Evolutionary conservation across 1,140 invertebrate genomes (phyloP).

Genomic region (Ceratosolen fusciceps): DNA sequence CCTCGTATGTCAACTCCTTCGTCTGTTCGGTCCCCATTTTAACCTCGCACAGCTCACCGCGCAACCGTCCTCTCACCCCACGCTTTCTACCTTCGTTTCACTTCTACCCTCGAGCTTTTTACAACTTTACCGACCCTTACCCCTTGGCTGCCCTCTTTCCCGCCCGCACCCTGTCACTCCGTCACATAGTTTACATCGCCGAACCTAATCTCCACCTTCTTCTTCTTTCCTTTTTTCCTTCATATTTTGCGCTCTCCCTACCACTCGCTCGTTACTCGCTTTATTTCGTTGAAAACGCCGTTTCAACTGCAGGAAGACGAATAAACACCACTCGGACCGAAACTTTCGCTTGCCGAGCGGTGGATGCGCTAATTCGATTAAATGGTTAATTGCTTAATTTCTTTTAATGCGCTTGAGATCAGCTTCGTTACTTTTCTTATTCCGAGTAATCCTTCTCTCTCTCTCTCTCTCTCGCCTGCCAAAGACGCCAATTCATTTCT

Average conservation of each 20-base stretch:
- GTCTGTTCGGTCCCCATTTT: neutral
- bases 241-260: conserved; percentile 12
- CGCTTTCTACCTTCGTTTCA: neutral
- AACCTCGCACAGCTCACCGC: neutral
- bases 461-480: conserved; percentile 9
- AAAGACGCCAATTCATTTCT: conserved; percentile 20
- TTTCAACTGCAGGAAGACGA: conserved; percentile 35
- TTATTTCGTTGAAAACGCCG: conserved; percentile 33
- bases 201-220: neutral
- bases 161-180: neutral
- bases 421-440: conserved; percentile 50
- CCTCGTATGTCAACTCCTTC: conserved; percentile 25
- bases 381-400: conserved; percentile 68
- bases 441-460: conserved; percentile 28
- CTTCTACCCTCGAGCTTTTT: neutral
- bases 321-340: neutral
- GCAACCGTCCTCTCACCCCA: neutral
- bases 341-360: neutral
- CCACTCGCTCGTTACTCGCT: neutral
- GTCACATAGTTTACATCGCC: neutral
- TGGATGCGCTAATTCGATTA: conserved; percentile 64
- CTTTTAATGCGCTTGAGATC: conserved; percentile 60
- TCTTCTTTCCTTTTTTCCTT: neutral
- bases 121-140: neutral
- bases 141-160: neutral